Percentiles rank a stretch among this genome's conserved stretches.
Conservation (phyloP, 1,140 invertebrate genomes). For the Lethocerus indicus region DNA sequence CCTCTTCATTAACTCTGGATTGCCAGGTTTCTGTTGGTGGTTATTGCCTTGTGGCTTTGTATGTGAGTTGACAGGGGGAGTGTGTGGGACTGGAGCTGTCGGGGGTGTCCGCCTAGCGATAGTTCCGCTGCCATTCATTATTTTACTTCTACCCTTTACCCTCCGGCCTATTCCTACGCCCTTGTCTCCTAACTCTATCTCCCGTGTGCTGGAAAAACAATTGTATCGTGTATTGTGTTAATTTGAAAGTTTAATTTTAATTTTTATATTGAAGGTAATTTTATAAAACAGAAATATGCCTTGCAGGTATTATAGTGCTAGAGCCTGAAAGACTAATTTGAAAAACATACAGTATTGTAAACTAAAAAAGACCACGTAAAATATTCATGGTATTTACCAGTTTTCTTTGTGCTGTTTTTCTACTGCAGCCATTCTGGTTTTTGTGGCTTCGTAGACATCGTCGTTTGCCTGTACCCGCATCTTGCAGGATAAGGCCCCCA, state of each 20-base stretch:
- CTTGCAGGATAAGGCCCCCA: constrained; percentile 64
- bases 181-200: constrained; percentile 76
- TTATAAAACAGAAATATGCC: background rate
- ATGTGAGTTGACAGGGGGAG: constrained; percentile 10
- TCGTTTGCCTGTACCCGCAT: constrained; percentile 86
- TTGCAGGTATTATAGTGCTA: background rate
- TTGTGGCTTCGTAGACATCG: constrained; percentile 82
- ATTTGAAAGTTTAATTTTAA: background rate
- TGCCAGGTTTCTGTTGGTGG: constrained; percentile 20
- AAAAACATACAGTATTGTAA: background rate
- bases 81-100: constrained; percentile 11
- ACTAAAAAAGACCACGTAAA: background rate
- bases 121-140: constrained; percentile 13
- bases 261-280: background rate
- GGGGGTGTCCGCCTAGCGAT: constrained; percentile 4
- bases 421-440: constrained; percentile 70
- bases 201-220: constrained; percentile 55
- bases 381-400: constrained; percentile 39
- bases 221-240: background rate
- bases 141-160: constrained; percentile 10
- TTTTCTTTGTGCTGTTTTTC: constrained; percentile 84
- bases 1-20: constrained; percentile 45
- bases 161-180: constrained; percentile 44
- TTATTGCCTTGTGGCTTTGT: constrained; percentile 17
- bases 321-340: background rate